These are phyloP conservation scores for Prionailurus viverrinus DNA, from an alignment of 2,113 vertebrate species.

Conservation along the genomic window DNA sequence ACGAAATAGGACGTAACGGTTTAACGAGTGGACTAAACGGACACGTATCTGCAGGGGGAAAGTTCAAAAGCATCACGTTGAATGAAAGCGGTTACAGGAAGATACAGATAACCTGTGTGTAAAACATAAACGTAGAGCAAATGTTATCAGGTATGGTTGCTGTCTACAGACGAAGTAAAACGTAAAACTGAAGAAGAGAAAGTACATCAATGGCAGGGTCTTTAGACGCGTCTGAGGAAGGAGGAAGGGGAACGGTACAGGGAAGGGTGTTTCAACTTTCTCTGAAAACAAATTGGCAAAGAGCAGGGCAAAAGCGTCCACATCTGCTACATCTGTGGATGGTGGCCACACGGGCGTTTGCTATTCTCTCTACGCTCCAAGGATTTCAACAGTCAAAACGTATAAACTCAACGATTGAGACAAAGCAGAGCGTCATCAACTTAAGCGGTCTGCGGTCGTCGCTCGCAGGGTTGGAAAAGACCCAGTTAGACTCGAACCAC, in stretches of 20 bases:
- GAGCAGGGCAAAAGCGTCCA: background rate
- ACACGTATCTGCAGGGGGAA: background rate
- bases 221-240: background rate
- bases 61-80: background rate
- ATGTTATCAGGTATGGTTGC: background rate
- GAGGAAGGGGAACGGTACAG: background rate
- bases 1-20: background rate
- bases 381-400: constrained; percentile 48
- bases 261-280: background rate
- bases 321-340: background rate
- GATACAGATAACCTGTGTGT: background rate
- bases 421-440: background rate
- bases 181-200: constrained; percentile 1
- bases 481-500: background rate
- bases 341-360: background rate
- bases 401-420: background rate
- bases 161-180: constrained; percentile 34
- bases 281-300: constrained; percentile 22
- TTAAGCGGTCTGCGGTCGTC: background rate
- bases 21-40: background rate
- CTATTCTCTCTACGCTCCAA: background rate
- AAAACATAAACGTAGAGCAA: constrained; percentile 20
- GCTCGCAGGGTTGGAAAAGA: background rate
- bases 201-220: background rate
- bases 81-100: background rate